These are phyloP conservation scores for Trichonephila clavata DNA, from an alignment of 1,140 invertebrate genomes.

Conservation along the genomic window DNA sequence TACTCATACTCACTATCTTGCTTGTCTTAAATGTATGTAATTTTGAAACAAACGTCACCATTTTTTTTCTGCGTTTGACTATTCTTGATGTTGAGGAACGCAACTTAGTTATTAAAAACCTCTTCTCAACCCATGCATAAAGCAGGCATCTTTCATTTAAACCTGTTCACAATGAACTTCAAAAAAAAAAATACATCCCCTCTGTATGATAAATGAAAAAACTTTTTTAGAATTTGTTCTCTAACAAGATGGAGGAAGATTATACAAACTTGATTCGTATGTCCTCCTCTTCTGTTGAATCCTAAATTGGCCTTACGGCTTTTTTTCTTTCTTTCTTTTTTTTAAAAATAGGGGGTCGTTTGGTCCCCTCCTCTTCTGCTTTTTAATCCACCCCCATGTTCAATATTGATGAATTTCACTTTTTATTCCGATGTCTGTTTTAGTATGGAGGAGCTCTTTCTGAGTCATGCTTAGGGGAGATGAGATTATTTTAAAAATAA, in stretches of 20 bases:
- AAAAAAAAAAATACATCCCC: background rate
- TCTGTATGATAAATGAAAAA: background rate
- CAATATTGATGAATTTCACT: constrained; percentile 7
- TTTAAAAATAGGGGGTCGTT: background rate
- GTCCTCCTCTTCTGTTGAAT: background rate
- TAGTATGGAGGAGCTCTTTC: background rate
- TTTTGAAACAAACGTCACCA: background rate
- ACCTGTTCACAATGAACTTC: background rate
- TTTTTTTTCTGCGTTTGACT: background rate
- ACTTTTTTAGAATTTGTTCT: background rate
- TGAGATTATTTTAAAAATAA: background rate
- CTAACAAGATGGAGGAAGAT: background rate
- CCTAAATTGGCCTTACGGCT: background rate
- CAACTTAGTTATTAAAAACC: background rate
- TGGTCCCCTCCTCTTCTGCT: background rate
- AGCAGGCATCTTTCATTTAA: background rate
- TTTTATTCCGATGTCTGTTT: background rate
- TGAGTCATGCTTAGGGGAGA: background rate
- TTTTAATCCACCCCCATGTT: background rate
- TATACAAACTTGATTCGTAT: background rate
- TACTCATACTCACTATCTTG: background rate
- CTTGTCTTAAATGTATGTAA: background rate
- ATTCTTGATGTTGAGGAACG: background rate
- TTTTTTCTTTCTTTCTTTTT: background rate
- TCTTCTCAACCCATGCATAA: background rate